Evolutionary conservation across 92 coral and sea anemone genomes (phyloP).

Genomic region (Phenganax stokvisi): DNA sequence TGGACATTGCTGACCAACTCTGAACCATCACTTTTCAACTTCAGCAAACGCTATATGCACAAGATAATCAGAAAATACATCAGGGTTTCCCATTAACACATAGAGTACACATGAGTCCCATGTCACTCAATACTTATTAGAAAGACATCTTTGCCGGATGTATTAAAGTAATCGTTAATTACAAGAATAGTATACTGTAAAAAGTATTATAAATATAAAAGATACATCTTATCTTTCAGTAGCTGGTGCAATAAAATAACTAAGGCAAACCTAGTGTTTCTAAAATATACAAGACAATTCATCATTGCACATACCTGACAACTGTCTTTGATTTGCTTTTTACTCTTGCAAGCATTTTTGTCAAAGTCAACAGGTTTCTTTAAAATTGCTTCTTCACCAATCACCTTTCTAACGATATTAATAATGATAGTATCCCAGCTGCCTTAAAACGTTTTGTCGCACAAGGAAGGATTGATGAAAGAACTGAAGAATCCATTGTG

Average conservation of each 20-base stretch:
- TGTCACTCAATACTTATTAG: no score
- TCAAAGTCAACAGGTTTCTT: constrained; percentile 93
- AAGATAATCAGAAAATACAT: background rate
- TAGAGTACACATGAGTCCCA: no score
- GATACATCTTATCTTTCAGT: background rate
- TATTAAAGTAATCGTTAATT: background rate
- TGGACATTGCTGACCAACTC: constrained; percentile 92
- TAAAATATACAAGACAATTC: background rate
- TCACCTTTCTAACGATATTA: constrained; percentile 61
- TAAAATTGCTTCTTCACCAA: constrained; percentile 81
- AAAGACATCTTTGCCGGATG: background rate
- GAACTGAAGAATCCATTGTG: background rate
- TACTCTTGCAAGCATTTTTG: constrained; percentile 90
- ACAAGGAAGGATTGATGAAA: background rate
- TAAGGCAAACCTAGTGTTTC: no score
- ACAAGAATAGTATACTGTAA: background rate
- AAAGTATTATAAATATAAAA: no score
- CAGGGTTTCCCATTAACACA: background rate
- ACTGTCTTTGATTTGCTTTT: constrained; percentile 98
- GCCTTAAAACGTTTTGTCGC: no score
- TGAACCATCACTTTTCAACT: constrained; percentile 92
- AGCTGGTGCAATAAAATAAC: no score
- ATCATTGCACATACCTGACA: constrained; percentile 60
- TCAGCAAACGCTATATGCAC: constrained; percentile 66
- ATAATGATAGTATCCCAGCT: background rate